A percentile compares a stretch with the other conserved stretches of the same genome.
Conservation (phyloP, 1,140 invertebrate genomes). For the Ptiloglossa arizonensis region DNA sequence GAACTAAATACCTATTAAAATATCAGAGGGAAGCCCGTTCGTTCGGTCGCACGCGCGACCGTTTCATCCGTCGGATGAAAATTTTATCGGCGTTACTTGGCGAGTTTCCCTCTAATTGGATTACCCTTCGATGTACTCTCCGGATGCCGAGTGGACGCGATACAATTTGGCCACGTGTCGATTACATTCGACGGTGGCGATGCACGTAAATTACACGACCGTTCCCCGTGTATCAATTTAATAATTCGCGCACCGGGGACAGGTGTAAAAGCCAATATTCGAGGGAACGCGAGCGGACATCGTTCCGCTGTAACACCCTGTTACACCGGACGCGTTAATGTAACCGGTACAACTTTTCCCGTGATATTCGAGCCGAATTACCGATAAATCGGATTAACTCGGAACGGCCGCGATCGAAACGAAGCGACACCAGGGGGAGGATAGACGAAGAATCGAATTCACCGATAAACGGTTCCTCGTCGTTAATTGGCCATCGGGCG, state of each 20-base stretch:
- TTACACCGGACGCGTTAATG: conserved; percentile 43
- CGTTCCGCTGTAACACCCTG: conserved; percentile 31
- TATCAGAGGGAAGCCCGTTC: conserved; percentile 45
- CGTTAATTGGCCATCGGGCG: too few relatives aligned
- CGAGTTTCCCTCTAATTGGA: conserved; percentile 60
- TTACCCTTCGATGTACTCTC: conserved; percentile 38
- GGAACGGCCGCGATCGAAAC: conserved; percentile 26
- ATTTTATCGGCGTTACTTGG: conserved; percentile 61
- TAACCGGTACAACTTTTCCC: conserved; percentile 35
- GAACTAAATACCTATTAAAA: conserved; percentile 62
- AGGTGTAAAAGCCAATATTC: conserved; percentile 54
- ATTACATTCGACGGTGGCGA: conserved; percentile 53
- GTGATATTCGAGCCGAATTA: conserved; percentile 51
- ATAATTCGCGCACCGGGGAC: conserved; percentile 47
- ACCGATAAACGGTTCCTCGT: background rate
- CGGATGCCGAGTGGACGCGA: conserved; percentile 9
- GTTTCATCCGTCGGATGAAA: conserved; percentile 51
- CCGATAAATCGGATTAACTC: conserved; percentile 38
- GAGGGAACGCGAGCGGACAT: background rate
- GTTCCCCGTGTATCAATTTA: conserved; percentile 59
- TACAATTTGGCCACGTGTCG: conserved; percentile 56
- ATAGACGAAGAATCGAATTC: conserved; percentile 3
- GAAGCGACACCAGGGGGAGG: background rate
- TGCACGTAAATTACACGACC: conserved; percentile 52
- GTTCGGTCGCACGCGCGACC: background rate